Evolutionary conservation across 2,888 invertebrate genomes (phyloP), one percentile per base, ranked within the genome.

Genomic region (Drosophila melanosoma): DNA sequence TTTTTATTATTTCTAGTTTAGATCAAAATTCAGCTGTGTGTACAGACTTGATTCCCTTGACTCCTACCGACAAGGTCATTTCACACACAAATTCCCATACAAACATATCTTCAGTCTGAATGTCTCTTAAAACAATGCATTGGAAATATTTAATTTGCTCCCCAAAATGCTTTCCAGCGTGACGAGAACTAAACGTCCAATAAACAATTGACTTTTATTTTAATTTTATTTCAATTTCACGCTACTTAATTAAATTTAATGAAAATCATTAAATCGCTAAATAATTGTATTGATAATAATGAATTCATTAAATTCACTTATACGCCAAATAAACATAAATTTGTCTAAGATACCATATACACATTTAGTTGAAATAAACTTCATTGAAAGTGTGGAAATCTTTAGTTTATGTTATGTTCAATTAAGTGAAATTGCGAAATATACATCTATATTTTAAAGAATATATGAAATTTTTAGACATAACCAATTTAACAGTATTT

Each of bases 1-100:
- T 82, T 82, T 82, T 78, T 72, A 85, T 87, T 89, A 81, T 85
- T 78, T 82, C 83, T 87, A 88, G 84, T 84, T 87, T 89, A 51
- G 69, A 79, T 83, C 74, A 67, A 74, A 59, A 56, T 56, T 53
- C 77, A 77, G 61, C 53, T 79, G 80, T 74, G 58, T 64, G 42
- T 52, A 6, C 29, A 51, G 67, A 57, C 62, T 48, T 62, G 52
- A 17, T 64, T 48, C 58, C 45, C 58, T 38, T 56, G 56, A 56
- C 38, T 26, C 26, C 56, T 38, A 51, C 23, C 40, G 49, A 48
- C 77, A 77, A 77, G 80, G 77, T 64, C 76, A 80, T 61, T 80
- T 26, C 26, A 33, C 57, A 45, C 80, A 63, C 75, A 29, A 5
- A 29, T 29, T 29, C 6, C 6, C 11, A 32, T 49, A 49, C 6